Evolutionary conservation across 2,888 invertebrate species (phyloP), one percentile per base, ranked within the genome.

Genomic region (Galeruca laticollis): DNA sequence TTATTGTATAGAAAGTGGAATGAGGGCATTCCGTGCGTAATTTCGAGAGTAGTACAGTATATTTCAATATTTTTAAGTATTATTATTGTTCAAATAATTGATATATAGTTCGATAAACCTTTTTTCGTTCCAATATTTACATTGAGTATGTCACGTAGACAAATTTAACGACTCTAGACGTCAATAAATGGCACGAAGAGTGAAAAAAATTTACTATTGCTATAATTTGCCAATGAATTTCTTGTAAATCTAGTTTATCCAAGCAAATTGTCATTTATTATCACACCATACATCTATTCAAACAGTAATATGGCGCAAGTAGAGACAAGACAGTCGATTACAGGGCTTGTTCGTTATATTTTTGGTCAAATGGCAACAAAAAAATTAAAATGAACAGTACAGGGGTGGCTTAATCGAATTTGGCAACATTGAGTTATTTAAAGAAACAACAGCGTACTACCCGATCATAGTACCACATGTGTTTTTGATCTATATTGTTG

Each of bases 151-250:
- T 56, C 56, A 56, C 56, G 56, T 35, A 56, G 56, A 15, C 56
- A 35, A 10, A 35, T n/a, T 56, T 56, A 56, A 56, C 56, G 56
- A 56, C 33, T n/a, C 13, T n/a, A 56, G 56, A 56, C 33, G 56
- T 56, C 33, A 56, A 13, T 54, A 54, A 54, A 54, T 11, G 13
- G 52, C 21, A 26, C 52, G 21, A 4, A 37, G 15, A 31, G 33
- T 9, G 31, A 9, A 47, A 57, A 65, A 57, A 65, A 21, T 57
- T 47, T 63, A 56, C 47, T 64, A 47, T 64, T 64, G 57, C 65
- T 57, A 65, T 57, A 49, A 65, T 65, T 65, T 43, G 47, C 49
- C 64, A 47, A 57, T 65, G 33, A 65, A 57, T 65, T 65, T 57
- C 65, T 57, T 57, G 57, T 47, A 65, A 65, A 57, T 62, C 37